Evolutionary conservation across 2,797 vertebrate species (phyloP).

Genomic region (Melanotaenia parkinsoni): DNA sequence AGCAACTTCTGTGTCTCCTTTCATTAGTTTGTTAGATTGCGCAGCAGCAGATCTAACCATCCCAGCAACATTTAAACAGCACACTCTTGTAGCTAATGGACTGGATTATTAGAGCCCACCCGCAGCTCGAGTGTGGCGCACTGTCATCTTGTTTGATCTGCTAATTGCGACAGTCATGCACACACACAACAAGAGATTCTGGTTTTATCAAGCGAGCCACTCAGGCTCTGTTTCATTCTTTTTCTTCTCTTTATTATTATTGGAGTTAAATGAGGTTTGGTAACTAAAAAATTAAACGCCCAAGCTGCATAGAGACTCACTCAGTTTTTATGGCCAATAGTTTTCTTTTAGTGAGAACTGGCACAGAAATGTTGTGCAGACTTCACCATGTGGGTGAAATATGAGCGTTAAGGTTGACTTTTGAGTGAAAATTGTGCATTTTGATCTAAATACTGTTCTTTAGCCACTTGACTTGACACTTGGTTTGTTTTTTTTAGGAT

Average conservation of each 20-base stretch:
- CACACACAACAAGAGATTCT: slow-evolving; percentile 21
- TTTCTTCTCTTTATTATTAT: slow-evolving; percentile 15
- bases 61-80: slow-evolving; percentile 25
- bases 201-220: slow-evolving; percentile 16
- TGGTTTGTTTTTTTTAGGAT: too few species aligned
- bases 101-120: slow-evolving; percentile 63
- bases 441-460: slow-evolving; percentile 2
- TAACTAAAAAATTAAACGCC: slow-evolving; percentile 11
- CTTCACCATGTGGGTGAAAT: background rate
- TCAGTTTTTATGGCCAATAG: slow-evolving; percentile 26
- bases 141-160: slow-evolving; percentile 73
- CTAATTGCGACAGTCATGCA: slow-evolving; percentile 66
- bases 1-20: too few species aligned
- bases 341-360: background rate
- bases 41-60: background rate
- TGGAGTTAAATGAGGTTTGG: slow-evolving; percentile 23
- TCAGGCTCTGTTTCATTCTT: background rate
- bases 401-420: background rate
- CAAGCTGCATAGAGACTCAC: slow-evolving; percentile 25
- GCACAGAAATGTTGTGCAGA: background rate
- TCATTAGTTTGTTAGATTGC: too few species aligned
- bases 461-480: background rate
- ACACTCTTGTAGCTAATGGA: slow-evolving; percentile 52
- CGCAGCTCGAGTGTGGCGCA: slow-evolving; percentile 43
- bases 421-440: background rate